Evolutionary conservation across 2,113 vertebrate genomes (phyloP).

Genomic region (Cyanoderma ruficeps): DNA sequence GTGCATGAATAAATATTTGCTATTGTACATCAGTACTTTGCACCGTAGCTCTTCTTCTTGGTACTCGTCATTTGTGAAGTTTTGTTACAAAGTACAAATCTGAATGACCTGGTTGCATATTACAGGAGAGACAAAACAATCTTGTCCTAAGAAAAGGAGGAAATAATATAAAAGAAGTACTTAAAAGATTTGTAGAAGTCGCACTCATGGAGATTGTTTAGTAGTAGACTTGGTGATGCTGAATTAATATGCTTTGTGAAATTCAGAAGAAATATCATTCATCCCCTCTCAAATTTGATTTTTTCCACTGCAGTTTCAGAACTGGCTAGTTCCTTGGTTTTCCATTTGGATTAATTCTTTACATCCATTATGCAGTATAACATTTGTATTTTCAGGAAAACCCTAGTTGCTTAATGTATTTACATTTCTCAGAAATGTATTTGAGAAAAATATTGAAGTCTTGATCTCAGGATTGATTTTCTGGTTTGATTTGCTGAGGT

Average conservation of each 20-base stretch:
- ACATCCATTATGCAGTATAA: neutral
- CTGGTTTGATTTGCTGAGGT: neutral
- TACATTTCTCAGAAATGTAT: neutral
- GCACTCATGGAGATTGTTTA: neutral
- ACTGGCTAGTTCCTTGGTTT: neutral
- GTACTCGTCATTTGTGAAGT: fast-evolving
- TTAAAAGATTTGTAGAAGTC: neutral
- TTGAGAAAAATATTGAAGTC: neutral
- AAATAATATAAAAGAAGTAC: neutral
- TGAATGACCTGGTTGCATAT: neutral
- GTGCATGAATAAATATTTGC: neutral
- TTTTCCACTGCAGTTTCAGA: neutral
- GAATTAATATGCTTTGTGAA: neutral
- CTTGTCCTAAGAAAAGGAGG: neutral
- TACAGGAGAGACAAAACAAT: neutral
- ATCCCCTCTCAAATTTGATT: neutral
- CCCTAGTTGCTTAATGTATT: neutral
- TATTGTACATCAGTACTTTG: neutral
- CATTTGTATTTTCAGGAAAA: neutral
- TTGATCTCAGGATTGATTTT: neutral
- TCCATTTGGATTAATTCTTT: neutral
- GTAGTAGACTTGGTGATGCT: neutral
- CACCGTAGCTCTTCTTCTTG: neutral
- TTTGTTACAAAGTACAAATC: neutral
- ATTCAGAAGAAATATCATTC: neutral